phyloP scores from a whole-genome alignment of 2,888 invertebrate genomes.

The Chydorus sphaericus region DNA sequence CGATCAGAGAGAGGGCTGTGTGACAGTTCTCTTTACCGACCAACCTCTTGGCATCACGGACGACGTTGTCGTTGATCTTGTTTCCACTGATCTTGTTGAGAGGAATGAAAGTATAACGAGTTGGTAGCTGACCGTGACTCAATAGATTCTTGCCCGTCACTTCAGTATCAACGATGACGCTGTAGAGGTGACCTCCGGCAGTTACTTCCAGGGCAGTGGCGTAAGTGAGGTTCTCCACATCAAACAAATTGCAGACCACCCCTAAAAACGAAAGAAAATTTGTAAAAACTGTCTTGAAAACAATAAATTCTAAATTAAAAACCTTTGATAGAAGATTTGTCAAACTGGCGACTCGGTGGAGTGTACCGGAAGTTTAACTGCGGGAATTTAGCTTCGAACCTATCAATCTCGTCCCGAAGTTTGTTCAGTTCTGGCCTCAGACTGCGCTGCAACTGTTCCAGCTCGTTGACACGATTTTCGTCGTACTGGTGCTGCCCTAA shows the following conservation, averaged over 20 bases:
- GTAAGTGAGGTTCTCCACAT: constrained; percentile 45
- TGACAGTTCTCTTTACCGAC: constrained; percentile 67
- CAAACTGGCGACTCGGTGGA: constrained; percentile 61
- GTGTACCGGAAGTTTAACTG: constrained; percentile 51
- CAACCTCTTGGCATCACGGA: constrained; percentile 51
- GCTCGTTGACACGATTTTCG: constrained; percentile 40
- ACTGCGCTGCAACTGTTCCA: constrained; percentile 35
- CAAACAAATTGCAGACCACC: constrained; percentile 61
- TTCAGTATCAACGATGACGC: constrained; percentile 80
- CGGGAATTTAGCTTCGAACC: constrained; percentile 35
- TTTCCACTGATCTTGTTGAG: constrained; percentile 66
- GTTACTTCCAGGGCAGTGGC: constrained; percentile 70
- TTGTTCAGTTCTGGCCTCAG: constrained; percentile 40
- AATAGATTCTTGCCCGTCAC: constrained; percentile 68
- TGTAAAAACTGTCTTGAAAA: background rate
- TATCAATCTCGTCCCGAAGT: constrained; percentile 40
- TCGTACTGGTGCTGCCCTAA: constrained; percentile 36
- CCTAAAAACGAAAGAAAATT: constrained; percentile 37
- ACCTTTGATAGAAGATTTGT: constrained; percentile 39
- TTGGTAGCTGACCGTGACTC: constrained; percentile 60
- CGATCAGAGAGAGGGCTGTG: constrained; percentile 62
- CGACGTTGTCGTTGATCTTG: constrained; percentile 41
- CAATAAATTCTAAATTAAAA: background rate
- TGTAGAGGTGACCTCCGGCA: constrained; percentile 75
- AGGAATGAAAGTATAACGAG: constrained; percentile 75